Evolutionary conservation across 2,888 invertebrate species (phyloP).

Genomic region (Steinernema scapterisci): DNA sequence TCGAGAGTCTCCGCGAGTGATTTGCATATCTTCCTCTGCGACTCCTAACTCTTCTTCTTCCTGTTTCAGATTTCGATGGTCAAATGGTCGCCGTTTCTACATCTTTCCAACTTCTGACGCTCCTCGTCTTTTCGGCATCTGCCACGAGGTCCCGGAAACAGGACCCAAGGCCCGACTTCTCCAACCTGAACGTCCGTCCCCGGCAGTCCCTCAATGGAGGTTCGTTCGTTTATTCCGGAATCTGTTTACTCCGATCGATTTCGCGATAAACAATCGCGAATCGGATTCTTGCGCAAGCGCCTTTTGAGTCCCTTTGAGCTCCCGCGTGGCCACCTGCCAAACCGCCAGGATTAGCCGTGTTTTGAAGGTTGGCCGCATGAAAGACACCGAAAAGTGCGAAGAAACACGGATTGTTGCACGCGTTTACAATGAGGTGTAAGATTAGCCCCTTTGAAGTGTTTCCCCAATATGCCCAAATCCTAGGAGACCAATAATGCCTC

Average conservation of each 20-base stretch:
- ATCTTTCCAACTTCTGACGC: background rate
- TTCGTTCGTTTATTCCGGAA: constrained; percentile 30
- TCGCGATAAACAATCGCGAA: background rate
- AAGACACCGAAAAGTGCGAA: no score
- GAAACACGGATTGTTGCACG: no score
- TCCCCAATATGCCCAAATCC: no score
- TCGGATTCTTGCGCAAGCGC: constrained; percentile 5
- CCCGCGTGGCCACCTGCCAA: background rate
- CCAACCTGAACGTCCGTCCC: constrained; percentile 44
- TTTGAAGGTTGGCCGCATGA: background rate
- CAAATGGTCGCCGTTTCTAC: background rate
- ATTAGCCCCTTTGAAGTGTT: no score
- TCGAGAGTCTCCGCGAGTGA: background rate
- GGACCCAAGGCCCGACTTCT: constrained; percentile 1
- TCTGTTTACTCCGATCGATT: background rate
- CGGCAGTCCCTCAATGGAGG: constrained; percentile 44
- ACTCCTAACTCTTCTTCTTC: background rate
- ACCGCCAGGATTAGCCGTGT: constrained; percentile 5
- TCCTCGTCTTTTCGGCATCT: background rate
- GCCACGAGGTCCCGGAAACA: background rate
- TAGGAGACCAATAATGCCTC: no score
- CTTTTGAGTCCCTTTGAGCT: background rate
- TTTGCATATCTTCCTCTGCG: constrained; percentile 4
- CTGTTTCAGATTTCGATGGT: constrained; percentile 14
- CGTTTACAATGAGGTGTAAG: no score